A percentile compares a stretch with the other conserved stretches of the same genome.
phyloP scores from a whole-genome alignment of 2,113 vertebrate genomes.

The Lontra canadensis region DNA sequence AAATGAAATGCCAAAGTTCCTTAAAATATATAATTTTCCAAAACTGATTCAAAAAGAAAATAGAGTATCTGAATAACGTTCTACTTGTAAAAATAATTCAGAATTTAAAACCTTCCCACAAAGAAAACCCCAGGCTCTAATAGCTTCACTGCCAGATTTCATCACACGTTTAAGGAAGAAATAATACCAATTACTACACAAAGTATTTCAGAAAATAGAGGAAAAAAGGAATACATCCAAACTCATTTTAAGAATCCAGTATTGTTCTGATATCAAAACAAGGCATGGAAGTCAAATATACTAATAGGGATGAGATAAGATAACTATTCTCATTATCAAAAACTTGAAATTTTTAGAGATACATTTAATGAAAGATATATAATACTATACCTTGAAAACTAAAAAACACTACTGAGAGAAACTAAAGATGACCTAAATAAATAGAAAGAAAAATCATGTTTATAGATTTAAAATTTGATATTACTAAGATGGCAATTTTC shows the following conservation, averaged over 20 bases:
- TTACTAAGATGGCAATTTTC: neutral
- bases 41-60: slow-evolving; percentile 7
- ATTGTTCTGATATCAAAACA: neutral
- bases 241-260: neutral
- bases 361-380: neutral
- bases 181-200: neutral
- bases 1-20: neutral
- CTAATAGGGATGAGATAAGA: neutral
- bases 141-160: neutral
- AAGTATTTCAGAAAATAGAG: neutral
- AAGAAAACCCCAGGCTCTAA: neutral
- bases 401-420: neutral
- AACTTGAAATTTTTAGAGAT: neutral
- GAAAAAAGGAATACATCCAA: neutral
- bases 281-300: neutral
- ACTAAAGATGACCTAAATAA: neutral
- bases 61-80: neutral
- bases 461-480: neutral
- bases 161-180: neutral
- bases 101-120: neutral
- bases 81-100: neutral
- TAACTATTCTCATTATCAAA: neutral
- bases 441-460: neutral
- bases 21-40: slow-evolving; percentile 30
- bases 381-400: neutral